phyloP scores from a whole-genome alignment of 2,113 vertebrate genomes.

The Atrichornis clamosus region DNA sequence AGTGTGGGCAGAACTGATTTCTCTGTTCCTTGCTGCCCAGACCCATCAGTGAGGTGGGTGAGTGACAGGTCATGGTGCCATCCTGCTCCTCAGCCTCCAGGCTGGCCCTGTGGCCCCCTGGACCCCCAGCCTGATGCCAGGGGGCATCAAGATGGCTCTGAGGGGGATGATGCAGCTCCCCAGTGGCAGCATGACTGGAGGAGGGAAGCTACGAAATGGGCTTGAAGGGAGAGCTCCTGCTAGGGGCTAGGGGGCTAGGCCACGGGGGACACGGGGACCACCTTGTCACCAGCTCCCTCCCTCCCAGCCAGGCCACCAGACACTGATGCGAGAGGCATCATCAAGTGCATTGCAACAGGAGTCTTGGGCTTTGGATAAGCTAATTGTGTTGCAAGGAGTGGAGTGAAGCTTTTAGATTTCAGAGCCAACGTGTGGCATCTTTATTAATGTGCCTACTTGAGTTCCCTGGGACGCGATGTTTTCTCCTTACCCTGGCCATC shows the following conservation, averaged over 20 bases:
- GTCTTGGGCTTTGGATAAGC: background rate
- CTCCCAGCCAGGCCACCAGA: background rate
- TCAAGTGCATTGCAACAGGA: background rate
- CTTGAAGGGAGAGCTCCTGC: background rate
- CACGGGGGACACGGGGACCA: rapidly evolving
- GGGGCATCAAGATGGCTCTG: background rate
- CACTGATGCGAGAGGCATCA: too few species aligned
- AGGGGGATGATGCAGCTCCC: background rate
- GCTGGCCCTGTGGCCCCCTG: background rate
- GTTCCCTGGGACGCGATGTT: slow-evolving; percentile 49
- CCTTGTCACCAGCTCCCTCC: background rate
- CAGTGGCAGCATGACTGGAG: rapidly evolving
- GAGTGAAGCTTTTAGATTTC: background rate
- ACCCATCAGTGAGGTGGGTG: background rate
- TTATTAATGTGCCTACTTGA: slow-evolving; percentile 58
- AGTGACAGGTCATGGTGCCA: background rate
- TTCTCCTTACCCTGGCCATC: slow-evolving; percentile 56
- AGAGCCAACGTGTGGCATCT: slow-evolving; percentile 38
- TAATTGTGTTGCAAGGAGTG: slow-evolving; percentile 18
- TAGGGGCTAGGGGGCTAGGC: background rate
- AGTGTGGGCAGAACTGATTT: background rate
- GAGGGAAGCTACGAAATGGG: background rate
- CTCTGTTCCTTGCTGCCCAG: rapidly evolving
- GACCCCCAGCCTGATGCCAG: too few species aligned
- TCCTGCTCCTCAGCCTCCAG: background rate